phyloP scores from a whole-genome alignment of 2,888 invertebrate genomes.

The Cephus nigrinus region DNA sequence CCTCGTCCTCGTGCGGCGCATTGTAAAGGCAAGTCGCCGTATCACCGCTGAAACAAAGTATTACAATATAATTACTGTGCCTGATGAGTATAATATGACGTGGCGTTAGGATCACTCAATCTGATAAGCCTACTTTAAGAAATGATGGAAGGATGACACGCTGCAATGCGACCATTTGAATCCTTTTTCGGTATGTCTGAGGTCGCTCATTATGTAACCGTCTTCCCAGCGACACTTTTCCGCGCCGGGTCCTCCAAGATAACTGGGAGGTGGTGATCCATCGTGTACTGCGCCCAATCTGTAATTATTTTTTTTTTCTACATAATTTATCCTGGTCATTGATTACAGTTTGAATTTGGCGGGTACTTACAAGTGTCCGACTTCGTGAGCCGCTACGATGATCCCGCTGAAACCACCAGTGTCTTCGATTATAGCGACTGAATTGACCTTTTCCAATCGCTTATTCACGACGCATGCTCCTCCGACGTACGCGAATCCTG shows the following conservation, averaged over 20 bases:
- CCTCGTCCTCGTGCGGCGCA: constrained; percentile 93
- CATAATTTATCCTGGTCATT: constrained; percentile 10
- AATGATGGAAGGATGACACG: constrained; percentile 93
- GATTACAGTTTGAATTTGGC: neutral
- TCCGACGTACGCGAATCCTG: constrained; percentile 96
- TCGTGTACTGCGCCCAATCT: constrained; percentile 97
- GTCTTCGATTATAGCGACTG: constrained; percentile 95
- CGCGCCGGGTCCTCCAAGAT: constrained; percentile 93
- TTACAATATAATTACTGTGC: neutral
- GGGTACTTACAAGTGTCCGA: constrained; percentile 91
- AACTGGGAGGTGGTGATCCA: constrained; percentile 93
- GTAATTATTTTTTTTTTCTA: constrained; percentile 26
- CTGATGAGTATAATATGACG: neutral
- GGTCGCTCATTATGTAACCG: constrained; percentile 95
- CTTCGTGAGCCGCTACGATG: constrained; percentile 96
- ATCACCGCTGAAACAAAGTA: constrained; percentile 78
- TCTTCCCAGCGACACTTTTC: constrained; percentile 96
- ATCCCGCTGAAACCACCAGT: constrained; percentile 97
- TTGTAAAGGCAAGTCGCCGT: constrained; percentile 94
- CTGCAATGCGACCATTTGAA: constrained; percentile 96
- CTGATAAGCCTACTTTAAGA: constrained; percentile 80
- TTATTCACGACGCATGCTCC: constrained; percentile 97
- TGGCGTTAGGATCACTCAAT: neutral
- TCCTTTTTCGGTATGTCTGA: constrained; percentile 93
- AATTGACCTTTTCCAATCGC: constrained; percentile 94